Evolutionary conservation across 2,888 invertebrate species (phyloP).

Genomic region (Amphipyra berbera): DNA sequence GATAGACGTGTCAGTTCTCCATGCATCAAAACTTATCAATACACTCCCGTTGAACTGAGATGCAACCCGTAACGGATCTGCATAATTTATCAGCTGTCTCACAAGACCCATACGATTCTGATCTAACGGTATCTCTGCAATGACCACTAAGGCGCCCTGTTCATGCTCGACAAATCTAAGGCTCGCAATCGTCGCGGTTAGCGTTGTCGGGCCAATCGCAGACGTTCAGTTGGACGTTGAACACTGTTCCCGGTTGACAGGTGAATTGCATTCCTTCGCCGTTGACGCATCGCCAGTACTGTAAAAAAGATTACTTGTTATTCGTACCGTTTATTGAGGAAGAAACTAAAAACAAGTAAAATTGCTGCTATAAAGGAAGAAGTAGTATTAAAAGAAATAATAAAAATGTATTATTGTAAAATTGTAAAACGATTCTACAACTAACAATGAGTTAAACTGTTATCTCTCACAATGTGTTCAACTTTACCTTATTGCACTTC

Average conservation of each 20-base stretch:
- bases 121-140: conserved; percentile 46
- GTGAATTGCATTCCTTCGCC: conserved; percentile 93
- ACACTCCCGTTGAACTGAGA: conserved; percentile 17
- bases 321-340: background rate
- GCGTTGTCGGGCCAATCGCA: conserved; percentile 96
- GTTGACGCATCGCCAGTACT: conserved; percentile 97
- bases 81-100: conserved; percentile 46
- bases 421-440: too few relatives aligned
- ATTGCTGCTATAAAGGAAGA: too few relatives aligned
- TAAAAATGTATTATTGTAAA: too few relatives aligned
- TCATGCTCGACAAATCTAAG: conserved; percentile 50
- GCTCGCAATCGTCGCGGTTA: conserved; percentile 90
- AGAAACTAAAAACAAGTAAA: background rate
- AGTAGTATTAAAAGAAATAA: too few relatives aligned
- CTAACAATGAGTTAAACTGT: too few relatives aligned
- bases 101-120: conserved; percentile 44
- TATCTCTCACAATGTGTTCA: background rate
- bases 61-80: conserved; percentile 23
- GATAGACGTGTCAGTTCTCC: conserved; percentile 1
- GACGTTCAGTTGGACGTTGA: conserved; percentile 92
- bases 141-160: conserved; percentile 35
- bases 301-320: conserved; percentile 35
- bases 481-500: conserved; percentile 80
- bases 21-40: conserved; percentile 6
- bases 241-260: conserved; percentile 94